Evolutionary conservation across 2,888 invertebrate genomes (phyloP).

Genomic region (Heliconius cydno): DNA sequence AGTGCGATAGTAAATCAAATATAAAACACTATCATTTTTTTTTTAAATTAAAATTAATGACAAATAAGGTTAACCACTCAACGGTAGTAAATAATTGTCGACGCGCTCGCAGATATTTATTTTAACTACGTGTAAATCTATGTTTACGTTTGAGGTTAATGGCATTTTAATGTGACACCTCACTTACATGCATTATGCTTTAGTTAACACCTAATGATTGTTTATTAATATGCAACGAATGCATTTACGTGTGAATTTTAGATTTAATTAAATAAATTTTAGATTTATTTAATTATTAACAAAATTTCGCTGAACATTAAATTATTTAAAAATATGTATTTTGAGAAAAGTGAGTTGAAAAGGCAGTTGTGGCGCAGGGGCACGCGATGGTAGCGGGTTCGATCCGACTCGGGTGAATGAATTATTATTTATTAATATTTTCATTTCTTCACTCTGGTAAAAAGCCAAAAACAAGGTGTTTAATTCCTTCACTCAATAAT

Average conservation of each 20-base stretch:
- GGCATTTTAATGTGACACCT: conserved; percentile 43
- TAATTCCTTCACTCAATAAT: too few species aligned
- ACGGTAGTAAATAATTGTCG: conserved; percentile 19
- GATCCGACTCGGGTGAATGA: too few species aligned
- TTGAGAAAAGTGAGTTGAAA: too few species aligned
- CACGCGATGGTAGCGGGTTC: too few species aligned
- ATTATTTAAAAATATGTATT: neutral
- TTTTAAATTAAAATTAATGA: neutral
- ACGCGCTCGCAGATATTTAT: conserved; percentile 11
- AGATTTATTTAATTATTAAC: neutral
- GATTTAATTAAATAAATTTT: neutral
- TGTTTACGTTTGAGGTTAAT: conserved; percentile 40
- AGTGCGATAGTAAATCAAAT: neutral
- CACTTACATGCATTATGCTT: conserved; percentile 24
- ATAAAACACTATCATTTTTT: neutral
- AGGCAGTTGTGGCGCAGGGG: too few species aligned
- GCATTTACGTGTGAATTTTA: conserved; percentile 10
- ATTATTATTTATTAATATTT: too few species aligned
- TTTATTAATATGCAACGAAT: neutral
- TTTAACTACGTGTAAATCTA: conserved; percentile 24
- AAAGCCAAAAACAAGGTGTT: too few species aligned
- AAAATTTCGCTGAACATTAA: neutral
- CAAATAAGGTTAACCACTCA: neutral
- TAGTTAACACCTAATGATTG: conserved; percentile 24
- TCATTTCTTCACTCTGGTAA: too few species aligned